A percentile compares a stretch with the other conserved stretches of the same genome.
phyloP scores from a whole-genome alignment of 2,113 vertebrate genomes.

The Monarcha castaneiventris region DNA sequence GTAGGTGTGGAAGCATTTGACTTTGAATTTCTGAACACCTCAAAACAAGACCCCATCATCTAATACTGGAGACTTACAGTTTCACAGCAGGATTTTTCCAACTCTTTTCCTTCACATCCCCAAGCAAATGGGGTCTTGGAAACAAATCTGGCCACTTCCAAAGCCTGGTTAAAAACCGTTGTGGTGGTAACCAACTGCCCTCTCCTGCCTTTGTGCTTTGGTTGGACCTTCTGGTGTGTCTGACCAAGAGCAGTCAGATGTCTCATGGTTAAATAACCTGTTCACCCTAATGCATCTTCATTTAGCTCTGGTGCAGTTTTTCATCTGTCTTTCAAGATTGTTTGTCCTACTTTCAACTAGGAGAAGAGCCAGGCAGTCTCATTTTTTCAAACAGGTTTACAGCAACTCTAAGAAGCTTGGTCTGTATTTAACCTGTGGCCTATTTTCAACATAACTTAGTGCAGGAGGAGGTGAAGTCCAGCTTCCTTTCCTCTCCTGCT shows the following conservation, averaged over 20 bases:
- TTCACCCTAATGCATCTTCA: neutral
- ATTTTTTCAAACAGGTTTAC: constrained; percentile 50
- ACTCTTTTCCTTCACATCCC: neutral
- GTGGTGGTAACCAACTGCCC: neutral
- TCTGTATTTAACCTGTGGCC: constrained; percentile 32
- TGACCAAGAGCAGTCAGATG: neutral
- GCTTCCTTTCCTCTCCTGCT: neutral
- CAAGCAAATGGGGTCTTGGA: neutral
- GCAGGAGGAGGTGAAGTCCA: neutral
- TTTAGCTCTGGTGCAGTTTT: neutral
- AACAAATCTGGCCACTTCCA: neutral
- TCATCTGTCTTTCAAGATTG: neutral
- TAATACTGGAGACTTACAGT: neutral
- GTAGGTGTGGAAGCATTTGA: neutral
- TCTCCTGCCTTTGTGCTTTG: neutral
- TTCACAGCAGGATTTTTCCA: neutral
- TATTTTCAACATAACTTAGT: neutral
- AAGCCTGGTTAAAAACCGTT: neutral
- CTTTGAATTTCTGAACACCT: neutral
- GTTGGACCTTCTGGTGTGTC: neutral
- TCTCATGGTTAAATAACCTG: neutral
- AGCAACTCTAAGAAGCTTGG: neutral
- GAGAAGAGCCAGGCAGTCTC: constrained; percentile 2
- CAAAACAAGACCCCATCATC: neutral
- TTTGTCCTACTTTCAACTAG: constrained; percentile 23